Percentiles rank a stretch among this genome's conserved stretches.
Conservation (phyloP, 2,888 invertebrate genomes). For the Cryptus armator region DNA sequence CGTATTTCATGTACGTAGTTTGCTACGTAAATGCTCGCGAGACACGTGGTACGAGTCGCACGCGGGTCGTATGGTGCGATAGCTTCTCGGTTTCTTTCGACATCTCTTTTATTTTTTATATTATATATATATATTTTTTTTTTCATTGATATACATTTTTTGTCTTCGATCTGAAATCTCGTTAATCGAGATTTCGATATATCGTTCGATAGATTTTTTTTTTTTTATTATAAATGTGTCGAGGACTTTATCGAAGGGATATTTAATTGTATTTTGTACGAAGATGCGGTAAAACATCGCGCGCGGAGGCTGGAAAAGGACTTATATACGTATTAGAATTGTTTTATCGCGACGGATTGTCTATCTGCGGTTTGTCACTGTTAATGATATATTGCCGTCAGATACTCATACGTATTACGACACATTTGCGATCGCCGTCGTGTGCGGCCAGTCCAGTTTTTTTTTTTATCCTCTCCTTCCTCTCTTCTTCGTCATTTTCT, state of each 20-base stretch:
- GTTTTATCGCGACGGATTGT: slow-evolving; percentile 41
- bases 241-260: background rate
- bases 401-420: slow-evolving; percentile 47
- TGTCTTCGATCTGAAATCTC: slow-evolving; percentile 1
- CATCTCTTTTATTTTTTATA: background rate
- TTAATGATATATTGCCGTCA: slow-evolving; percentile 43
- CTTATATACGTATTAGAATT: background rate
- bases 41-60: slow-evolving; percentile 54
- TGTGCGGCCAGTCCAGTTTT: slow-evolving; percentile 21
- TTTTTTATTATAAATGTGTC: background rate
- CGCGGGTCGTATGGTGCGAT: slow-evolving; percentile 47
- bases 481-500: slow-evolving; percentile 20
- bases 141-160: background rate
- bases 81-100: slow-evolving; percentile 52
- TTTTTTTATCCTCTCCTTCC: slow-evolving; percentile 25
- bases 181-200: background rate
- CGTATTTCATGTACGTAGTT: background rate
- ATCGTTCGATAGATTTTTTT: background rate
- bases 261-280: background rate
- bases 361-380: slow-evolving; percentile 54
- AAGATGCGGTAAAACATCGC: background rate
- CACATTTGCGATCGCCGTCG: slow-evolving; percentile 20
- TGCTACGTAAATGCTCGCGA: slow-evolving; percentile 35
- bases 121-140: background rate
- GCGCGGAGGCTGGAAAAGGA: background rate